Evolutionary conservation across 2,888 invertebrate species (phyloP).

Genomic region (Halocaridina rubra): DNA sequence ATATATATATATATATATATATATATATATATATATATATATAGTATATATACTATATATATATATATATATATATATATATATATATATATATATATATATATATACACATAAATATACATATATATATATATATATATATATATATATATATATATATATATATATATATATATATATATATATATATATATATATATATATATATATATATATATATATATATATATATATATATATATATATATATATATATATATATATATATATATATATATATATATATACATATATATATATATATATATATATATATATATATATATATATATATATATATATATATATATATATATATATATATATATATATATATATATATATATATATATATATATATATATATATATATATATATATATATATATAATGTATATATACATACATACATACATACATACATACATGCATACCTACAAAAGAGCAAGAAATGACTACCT

Average conservation of each 20-base stretch:
- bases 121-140: neutral
- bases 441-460: neutral
- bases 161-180: neutral
- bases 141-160: neutral
- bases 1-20: too few species aligned
- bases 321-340: neutral
- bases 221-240: constrained; percentile 2
- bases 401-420: constrained; percentile 12
- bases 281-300: constrained; percentile 11
- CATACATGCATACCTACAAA: neutral
- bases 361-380: neutral
- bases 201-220: constrained; percentile 1
- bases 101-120: neutral
- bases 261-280: constrained; percentile 9
- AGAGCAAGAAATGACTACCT: too few species aligned
- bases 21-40: neutral
- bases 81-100: neutral
- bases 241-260: constrained; percentile 16
- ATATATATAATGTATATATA: neutral
- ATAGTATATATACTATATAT: neutral
- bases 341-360: neutral
- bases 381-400: neutral
- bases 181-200: neutral
- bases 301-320: constrained; percentile 7
- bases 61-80: neutral